Conservation (phyloP, 92 coral and sea anemone species). For the Desmophyllum pertusum region DNA sequence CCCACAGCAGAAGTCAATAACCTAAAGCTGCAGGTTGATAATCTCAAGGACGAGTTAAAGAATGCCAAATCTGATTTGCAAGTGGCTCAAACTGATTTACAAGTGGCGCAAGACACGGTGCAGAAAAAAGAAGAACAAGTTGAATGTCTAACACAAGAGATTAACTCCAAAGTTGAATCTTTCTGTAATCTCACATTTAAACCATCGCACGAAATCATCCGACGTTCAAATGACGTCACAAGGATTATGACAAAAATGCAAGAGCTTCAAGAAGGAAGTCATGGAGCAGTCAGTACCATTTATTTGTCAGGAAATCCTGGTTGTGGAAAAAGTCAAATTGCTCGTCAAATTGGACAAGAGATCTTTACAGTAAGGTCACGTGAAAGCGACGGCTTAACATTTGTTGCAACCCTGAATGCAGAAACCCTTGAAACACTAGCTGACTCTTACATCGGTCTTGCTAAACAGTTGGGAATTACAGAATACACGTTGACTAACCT, state of each 20-base stretch:
- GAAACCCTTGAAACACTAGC: conserved; percentile 30
- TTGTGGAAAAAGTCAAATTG: conserved; percentile 56
- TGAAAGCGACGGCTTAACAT: neutral
- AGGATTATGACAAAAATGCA: conserved; percentile 20
- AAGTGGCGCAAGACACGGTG: neutral
- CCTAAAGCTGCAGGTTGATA: neutral
- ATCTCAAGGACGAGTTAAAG: neutral
- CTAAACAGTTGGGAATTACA: conserved; percentile 18
- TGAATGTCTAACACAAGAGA: neutral
- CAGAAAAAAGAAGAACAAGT: neutral
- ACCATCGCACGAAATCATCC: conserved; percentile 38
- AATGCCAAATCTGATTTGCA: neutral
- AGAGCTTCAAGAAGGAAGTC: conserved; percentile 19
- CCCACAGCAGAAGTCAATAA: neutral
- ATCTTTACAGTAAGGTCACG: neutral
- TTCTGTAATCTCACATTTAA: conserved; percentile 43
- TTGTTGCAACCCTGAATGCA: conserved; percentile 45
- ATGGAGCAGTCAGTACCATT: conserved; percentile 23
- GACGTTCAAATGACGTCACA: conserved; percentile 26
- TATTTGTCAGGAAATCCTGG: conserved; percentile 59
- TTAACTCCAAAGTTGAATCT: conserved; percentile 19
- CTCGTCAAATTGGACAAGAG: conserved; percentile 56
- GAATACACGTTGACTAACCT: conserved; percentile 19
- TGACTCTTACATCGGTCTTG: conserved; percentile 27
- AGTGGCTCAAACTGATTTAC: neutral